Percentiles rank a stretch among this genome's conserved stretches.
Conservation (phyloP, 2,797 vertebrate genomes). For the Poecilia gillii region DNA sequence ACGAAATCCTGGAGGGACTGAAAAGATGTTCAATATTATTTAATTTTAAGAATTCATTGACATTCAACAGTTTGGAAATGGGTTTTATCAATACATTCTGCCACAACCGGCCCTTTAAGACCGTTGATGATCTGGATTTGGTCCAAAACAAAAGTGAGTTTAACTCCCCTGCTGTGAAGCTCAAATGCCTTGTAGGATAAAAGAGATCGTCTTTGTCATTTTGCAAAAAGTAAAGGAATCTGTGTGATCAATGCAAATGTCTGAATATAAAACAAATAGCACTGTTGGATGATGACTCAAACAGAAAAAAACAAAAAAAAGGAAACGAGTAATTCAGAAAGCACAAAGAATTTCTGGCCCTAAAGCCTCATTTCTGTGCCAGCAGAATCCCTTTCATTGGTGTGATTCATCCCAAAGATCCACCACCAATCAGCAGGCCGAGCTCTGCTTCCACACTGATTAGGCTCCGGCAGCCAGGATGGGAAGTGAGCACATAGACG, state of each 20-base stretch:
- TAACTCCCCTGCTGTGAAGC: too few species aligned
- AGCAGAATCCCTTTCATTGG: slow-evolving; percentile 5
- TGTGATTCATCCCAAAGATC: slow-evolving; percentile 10
- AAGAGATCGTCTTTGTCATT: neutral
- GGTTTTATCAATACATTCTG: too few species aligned
- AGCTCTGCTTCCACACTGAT: slow-evolving; percentile 8
- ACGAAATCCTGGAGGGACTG: too few species aligned
- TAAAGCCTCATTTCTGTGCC: neutral
- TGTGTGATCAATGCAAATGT: neutral
- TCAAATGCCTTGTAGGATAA: neutral
- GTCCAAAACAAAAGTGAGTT: too few species aligned
- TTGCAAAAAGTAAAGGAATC: neutral
- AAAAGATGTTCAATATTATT: too few species aligned
- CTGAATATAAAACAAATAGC: neutral
- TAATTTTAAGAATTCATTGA: too few species aligned
- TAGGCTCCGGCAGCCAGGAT: neutral
- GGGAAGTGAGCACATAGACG: neutral
- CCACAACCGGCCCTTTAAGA: too few species aligned
- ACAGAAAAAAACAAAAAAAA: neutral
- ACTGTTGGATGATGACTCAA: neutral
- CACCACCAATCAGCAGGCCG: neutral
- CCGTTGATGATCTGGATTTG: too few species aligned
- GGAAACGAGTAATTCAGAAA: neutral
- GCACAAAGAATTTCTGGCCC: slow-evolving; percentile 5
- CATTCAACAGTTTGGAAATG: too few species aligned